Percentiles rank a stretch among this genome's conserved stretches.
These are phyloP conservation scores for Heliornis fulica DNA, from an alignment of 2,113 vertebrate species.

Conservation along the genomic window DNA sequence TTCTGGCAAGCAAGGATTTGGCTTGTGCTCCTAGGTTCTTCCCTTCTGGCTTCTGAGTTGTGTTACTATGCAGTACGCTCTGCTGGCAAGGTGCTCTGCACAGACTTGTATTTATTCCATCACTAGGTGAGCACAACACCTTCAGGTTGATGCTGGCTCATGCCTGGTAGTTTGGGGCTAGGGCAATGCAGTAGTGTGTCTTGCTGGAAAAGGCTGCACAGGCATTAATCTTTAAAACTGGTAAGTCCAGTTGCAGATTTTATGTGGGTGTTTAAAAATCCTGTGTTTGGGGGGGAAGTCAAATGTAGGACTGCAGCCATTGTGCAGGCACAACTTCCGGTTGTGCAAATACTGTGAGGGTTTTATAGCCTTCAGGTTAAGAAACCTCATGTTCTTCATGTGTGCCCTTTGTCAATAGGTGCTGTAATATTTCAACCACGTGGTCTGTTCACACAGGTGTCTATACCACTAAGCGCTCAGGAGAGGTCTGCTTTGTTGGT, in stretches of 20 bases:
- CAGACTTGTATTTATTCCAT: background rate
- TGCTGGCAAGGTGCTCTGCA: background rate
- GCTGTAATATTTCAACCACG: background rate
- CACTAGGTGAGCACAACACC: fast-evolving
- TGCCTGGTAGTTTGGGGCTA: fast-evolving
- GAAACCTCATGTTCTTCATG: background rate
- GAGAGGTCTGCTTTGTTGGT: background rate
- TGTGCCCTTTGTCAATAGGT: background rate
- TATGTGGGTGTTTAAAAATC: background rate
- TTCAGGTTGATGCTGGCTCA: background rate
- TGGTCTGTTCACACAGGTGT: background rate
- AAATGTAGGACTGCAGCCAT: background rate
- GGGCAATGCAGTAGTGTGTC: fast-evolving
- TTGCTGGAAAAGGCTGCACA: background rate
- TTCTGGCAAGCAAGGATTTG: background rate
- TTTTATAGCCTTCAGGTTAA: background rate
- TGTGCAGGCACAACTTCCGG: background rate
- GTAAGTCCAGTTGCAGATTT: background rate
- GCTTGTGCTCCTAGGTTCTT: background rate
- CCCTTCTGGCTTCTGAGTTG: background rate
- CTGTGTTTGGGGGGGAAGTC: background rate
- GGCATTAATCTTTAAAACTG: background rate
- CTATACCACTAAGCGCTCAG: background rate
- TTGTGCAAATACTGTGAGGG: background rate
- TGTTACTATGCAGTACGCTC: fast-evolving